Conservation (phyloP, 2,888 invertebrate genomes). For the Callyntrura guangdongensis region DNA sequence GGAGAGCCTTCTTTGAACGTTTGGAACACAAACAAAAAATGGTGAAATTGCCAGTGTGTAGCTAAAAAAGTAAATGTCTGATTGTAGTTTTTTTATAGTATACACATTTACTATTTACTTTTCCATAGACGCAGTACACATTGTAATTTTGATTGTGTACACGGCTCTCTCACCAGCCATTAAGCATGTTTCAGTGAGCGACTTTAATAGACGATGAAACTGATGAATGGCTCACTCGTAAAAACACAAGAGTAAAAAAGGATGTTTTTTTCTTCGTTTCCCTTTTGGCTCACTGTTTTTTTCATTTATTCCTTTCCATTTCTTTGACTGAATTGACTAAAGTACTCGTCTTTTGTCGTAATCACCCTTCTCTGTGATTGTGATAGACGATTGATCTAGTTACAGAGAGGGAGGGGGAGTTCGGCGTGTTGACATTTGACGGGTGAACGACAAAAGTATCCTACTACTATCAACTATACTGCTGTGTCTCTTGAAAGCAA, state of each 20-base stretch:
- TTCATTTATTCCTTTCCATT: background rate
- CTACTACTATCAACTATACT: slow-evolving; percentile 54
- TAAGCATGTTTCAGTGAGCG: slow-evolving; percentile 48
- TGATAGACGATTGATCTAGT: slow-evolving; percentile 41
- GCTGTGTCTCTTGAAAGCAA: background rate
- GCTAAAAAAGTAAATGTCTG: background rate
- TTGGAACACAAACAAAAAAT: background rate
- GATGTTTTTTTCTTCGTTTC: slow-evolving; percentile 23
- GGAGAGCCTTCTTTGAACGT: background rate
- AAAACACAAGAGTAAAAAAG: slow-evolving; percentile 52
- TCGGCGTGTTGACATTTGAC: no score
- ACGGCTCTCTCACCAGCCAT: background rate
- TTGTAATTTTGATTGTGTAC: slow-evolving; percentile 14
- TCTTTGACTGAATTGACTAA: background rate
- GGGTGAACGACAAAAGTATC: background rate
- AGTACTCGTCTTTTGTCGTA: background rate
- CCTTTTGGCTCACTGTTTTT: background rate
- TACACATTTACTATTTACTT: no score
- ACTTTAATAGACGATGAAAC: slow-evolving; percentile 1
- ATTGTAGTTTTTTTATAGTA: no score
- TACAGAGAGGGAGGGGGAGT: background rate
- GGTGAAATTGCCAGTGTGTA: background rate
- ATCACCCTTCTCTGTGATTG: slow-evolving; percentile 15
- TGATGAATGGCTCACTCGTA: slow-evolving; percentile 49
- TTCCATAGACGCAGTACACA: background rate